Evolutionary conservation across 1,140 invertebrate species (phyloP).

Genomic region (Periplaneta americana): DNA sequence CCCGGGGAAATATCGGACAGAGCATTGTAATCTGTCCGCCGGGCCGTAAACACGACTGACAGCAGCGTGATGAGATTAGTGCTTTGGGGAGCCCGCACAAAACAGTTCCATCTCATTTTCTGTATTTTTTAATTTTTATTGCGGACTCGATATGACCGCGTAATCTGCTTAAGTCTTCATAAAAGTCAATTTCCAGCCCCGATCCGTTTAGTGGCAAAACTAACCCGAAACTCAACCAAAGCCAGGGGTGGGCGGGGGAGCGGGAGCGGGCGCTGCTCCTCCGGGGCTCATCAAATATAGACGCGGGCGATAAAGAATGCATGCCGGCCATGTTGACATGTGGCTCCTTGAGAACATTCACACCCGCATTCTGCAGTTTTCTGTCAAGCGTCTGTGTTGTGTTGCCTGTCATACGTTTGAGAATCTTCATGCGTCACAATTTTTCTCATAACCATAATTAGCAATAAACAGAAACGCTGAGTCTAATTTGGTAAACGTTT

Average conservation of each 20-base stretch:
- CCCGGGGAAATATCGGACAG: neutral
- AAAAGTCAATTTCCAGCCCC: neutral
- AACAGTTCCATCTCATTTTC: neutral
- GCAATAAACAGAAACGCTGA: too few species aligned
- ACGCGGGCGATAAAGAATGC: conserved; percentile 11
- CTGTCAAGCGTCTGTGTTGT: too few species aligned
- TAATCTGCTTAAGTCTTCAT: neutral
- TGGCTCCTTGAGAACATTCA: too few species aligned
- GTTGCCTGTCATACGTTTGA: too few species aligned
- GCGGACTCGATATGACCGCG: neutral
- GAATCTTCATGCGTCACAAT: too few species aligned
- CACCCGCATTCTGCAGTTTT: too few species aligned
- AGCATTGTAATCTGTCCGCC: neutral
- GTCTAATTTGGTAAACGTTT: too few species aligned
- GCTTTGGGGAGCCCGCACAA: neutral
- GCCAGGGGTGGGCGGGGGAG: neutral
- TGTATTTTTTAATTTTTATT: neutral
- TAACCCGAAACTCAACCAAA: neutral
- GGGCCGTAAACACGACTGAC: neutral
- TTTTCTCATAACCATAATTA: too few species aligned
- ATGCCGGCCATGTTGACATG: neutral
- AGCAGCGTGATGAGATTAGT: neutral
- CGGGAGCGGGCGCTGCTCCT: neutral
- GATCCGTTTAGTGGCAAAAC: neutral
- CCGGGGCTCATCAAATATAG: conserved; percentile 11